Evolutionary conservation across 1,140 invertebrate species (phyloP), one percentile per base, ranked within the genome.

Genomic region (Apocrypta bakeri): DNA sequence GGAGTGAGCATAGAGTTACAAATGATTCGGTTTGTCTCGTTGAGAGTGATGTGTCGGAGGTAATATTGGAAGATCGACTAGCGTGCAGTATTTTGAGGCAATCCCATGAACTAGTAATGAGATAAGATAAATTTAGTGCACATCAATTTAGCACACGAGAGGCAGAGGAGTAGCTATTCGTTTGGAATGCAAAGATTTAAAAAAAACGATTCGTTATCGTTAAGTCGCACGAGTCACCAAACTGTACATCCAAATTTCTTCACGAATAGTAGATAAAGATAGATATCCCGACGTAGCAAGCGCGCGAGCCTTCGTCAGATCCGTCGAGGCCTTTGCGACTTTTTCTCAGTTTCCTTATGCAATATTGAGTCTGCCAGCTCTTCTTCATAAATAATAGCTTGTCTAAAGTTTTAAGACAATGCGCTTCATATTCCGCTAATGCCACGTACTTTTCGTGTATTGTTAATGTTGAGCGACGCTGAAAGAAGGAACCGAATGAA

Each of bases 381-480:
- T 29, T 64, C 56, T 24, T 17, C 27, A 31, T 84, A 82, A 76
- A 63, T 82, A 76, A 82, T 71, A 73, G 72, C 25, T n/a, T 64
- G 73, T 76, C 73, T 48, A 72, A 80, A 64, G 42, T 37, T 4
- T 14, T 1, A 42, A 72, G 40, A 48, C n/a, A 79, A 27, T 27
- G 17, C 0, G 27, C 1, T 12, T 21, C 31, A 66, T 77, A 61
- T 78, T 73, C n/a, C 74, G 74, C 78, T 82, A 82, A 78, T 72
- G 68, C 42, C 74, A 27, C 56, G 71, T 64, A 79, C 82, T 83
- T 74, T 79, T 78, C 76, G 71, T 31, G 17, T 68, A 56, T 79
- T 72, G 75, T 83, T 83, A 83, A 83, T 79, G 27, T 21, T 83
- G 82, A 79, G 21, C 68, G 82, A 83, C 82, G 81, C 25, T 27